Evolutionary conservation across 2,888 invertebrate species (phyloP).

Genomic region (Brachycybe producta): DNA sequence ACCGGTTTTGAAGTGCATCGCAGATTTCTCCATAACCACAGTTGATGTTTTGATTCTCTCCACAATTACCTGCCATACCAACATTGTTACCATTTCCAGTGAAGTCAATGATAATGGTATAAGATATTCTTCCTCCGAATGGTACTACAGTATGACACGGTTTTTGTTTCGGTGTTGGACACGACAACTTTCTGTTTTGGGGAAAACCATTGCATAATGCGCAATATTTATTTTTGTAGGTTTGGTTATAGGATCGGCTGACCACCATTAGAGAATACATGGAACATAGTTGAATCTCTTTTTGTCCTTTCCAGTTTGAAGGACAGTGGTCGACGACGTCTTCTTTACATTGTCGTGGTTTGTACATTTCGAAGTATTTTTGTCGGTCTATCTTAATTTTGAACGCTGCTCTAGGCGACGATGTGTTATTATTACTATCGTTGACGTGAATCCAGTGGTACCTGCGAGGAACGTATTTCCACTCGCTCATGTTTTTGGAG

Average conservation of each 20-base stretch:
- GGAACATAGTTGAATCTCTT: constrained; percentile 31
- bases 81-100: constrained; percentile 24
- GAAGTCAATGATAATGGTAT: constrained; percentile 34
- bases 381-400: constrained; percentile 28
- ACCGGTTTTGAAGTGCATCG: constrained; percentile 37
- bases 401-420: too few species aligned
- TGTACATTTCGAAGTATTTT: constrained; percentile 31
- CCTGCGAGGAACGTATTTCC: constrained; percentile 3
- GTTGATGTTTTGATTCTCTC: neutral
- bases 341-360: constrained; percentile 31
- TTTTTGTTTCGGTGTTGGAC: neutral
- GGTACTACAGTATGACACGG: too few species aligned
- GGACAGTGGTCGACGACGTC: constrained; percentile 31
- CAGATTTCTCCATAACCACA: constrained; percentile 30
- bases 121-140: neutral
- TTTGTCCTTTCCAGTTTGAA: constrained; percentile 32
- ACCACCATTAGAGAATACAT: constrained; percentile 35
- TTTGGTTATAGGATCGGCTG: constrained; percentile 17
- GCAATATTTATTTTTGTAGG: constrained; percentile 34
- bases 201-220: too few species aligned
- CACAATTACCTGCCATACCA: constrained; percentile 22
- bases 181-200: constrained; percentile 21
- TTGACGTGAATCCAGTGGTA: constrained; percentile 12
- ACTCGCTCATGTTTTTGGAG: neutral
- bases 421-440: constrained; percentile 16